These are phyloP conservation scores for Protula sp. DNA, from an alignment of 2,888 invertebrate genomes.

Conservation along the genomic window DNA sequence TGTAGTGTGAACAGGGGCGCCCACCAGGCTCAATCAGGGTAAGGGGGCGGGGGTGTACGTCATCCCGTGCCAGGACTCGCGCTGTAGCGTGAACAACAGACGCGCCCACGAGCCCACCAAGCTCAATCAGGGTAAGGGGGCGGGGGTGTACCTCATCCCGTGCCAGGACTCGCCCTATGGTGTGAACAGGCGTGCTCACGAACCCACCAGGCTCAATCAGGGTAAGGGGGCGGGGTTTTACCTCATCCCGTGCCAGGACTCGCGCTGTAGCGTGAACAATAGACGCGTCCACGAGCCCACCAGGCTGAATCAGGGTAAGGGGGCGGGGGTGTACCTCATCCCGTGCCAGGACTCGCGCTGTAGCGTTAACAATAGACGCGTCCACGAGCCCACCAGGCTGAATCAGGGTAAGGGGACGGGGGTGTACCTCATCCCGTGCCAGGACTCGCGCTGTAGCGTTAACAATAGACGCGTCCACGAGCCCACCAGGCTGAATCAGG, in stretches of 20 bases:
- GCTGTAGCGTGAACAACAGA: conserved; percentile 40
- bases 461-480: neutral
- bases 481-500: neutral
- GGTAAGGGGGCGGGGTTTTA: neutral
- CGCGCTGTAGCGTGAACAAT: neutral
- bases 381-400: neutral
- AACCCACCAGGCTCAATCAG: neutral
- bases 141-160: neutral
- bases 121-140: conserved; percentile 38
- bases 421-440: neutral
- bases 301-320: neutral
- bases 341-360: no score
- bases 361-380: neutral
- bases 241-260: neutral
- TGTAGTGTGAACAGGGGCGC: conserved; percentile 43
- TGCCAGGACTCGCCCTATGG: no score
- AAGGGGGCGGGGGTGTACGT: neutral
- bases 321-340: neutral
- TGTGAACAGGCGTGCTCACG: neutral
- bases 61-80: conserved; percentile 24
- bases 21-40: conserved; percentile 43
- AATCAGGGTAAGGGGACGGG: neutral
- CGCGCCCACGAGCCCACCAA: conserved; percentile 25
- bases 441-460: no score
- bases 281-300: neutral